Conservation (phyloP, 2,888 invertebrate genomes). For the Ectobius pallidus region DNA sequence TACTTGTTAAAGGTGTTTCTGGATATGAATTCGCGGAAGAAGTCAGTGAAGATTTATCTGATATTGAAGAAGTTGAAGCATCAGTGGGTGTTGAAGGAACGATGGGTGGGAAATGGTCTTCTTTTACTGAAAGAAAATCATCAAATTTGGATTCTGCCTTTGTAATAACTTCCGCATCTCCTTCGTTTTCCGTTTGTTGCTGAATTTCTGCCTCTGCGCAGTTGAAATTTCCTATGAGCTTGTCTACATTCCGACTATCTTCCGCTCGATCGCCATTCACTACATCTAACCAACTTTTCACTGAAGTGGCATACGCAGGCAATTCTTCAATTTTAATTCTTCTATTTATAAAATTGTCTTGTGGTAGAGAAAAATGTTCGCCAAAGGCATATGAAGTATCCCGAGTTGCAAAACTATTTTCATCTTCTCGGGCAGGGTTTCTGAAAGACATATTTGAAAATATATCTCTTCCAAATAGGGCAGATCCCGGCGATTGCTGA, state of each 20-base stretch:
- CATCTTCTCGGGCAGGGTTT: not conserved
- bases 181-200: not conserved
- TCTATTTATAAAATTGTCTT: not conserved
- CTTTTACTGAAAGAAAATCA: not conserved
- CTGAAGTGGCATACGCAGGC: not conserved
- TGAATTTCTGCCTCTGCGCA: not conserved
- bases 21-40: too few relatives aligned
- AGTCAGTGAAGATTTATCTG: too few relatives aligned
- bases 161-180: not conserved
- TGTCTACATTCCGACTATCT: not conserved
- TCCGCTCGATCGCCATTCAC: not conserved
- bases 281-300: not conserved
- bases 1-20: too few relatives aligned
- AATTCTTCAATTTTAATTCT: not conserved
- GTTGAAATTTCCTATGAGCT: not conserved
- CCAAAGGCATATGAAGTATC: too few relatives aligned
- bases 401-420: not conserved
- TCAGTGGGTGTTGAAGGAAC: not conserved
- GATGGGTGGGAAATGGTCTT: not conserved
- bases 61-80: too few relatives aligned
- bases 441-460: not conserved
- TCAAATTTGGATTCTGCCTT: not conserved
- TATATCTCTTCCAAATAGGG: not conserved
- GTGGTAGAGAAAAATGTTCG: not conserved
- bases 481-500: not conserved